phyloP scores from a whole-genome alignment of 2,113 vertebrate genomes.

The Pipa parva region DNA sequence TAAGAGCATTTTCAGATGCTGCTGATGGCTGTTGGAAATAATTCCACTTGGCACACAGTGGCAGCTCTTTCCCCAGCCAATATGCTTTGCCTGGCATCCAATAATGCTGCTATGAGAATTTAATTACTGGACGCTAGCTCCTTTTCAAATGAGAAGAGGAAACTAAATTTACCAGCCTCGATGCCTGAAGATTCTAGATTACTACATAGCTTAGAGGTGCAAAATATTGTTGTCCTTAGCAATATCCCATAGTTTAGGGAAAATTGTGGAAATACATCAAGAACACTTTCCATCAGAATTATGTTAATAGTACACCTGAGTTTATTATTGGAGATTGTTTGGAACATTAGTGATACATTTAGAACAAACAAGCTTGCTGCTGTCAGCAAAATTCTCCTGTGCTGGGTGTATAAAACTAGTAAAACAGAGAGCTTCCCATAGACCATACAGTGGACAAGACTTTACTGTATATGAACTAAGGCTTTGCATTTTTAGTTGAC shows the following conservation, averaged over 20 bases:
- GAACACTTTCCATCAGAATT: conserved; percentile 6
- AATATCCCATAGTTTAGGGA: conserved; percentile 15
- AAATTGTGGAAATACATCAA: conserved; percentile 2
- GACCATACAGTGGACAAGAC: too few relatives aligned
- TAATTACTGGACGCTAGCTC: conserved; percentile 55
- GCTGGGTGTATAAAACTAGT: too few relatives aligned
- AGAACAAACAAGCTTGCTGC: too few relatives aligned
- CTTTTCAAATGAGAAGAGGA: conserved; percentile 47
- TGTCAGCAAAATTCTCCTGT: too few relatives aligned
- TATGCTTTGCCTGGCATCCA: conserved; percentile 53
- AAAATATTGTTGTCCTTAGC: neutral
- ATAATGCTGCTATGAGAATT: conserved; percentile 52
- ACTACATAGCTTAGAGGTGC: neutral
- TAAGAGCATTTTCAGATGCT: conserved; percentile 48
- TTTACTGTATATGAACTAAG: too few relatives aligned
- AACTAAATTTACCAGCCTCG: conserved; percentile 33
- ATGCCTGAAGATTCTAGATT: conserved; percentile 36
- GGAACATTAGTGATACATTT: too few relatives aligned
- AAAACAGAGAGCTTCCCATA: too few relatives aligned
- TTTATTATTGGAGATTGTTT: too few relatives aligned
- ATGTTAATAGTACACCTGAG: conserved; percentile 7
- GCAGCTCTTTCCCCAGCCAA: conserved; percentile 50
- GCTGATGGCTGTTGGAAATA: conserved; percentile 58
- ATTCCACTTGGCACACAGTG: conserved; percentile 48
- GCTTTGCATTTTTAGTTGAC: too few relatives aligned